Conservation (phyloP, 2,113 vertebrate species). For the Nipponia nippon region DNA sequence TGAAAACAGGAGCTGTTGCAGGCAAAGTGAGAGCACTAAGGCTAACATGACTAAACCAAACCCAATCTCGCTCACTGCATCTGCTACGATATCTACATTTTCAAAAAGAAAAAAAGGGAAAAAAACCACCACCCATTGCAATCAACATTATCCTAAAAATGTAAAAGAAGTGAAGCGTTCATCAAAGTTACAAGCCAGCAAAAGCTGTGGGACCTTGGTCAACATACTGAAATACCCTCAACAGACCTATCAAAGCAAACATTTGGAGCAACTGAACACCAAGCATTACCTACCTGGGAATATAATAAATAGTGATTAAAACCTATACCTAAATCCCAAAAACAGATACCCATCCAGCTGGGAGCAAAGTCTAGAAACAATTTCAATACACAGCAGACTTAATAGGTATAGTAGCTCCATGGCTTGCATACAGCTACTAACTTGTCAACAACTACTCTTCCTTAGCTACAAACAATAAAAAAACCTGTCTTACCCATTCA, state of each 20-base stretch:
- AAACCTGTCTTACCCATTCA: not conserved
- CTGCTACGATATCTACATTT: not conserved
- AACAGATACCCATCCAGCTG: not conserved
- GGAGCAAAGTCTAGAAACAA: not conserved
- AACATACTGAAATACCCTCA: not conserved
- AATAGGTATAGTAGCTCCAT: not conserved
- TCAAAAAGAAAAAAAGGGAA: not conserved
- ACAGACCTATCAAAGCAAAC: not conserved
- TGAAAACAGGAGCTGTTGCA: rapidly evolving
- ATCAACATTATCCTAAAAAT: not conserved
- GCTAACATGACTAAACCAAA: not conserved
- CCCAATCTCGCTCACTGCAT: not conserved
- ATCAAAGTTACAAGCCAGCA: not conserved
- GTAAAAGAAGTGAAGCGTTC: rapidly evolving
- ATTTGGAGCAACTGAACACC: not conserved
- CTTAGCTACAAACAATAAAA: not conserved
- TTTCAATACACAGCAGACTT: not conserved
- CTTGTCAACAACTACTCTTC: not conserved
- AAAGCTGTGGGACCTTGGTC: not conserved
- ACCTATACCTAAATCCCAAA: not conserved
- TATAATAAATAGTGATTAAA: not conserved
- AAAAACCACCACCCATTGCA: too few relatives aligned
- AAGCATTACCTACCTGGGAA: not conserved
- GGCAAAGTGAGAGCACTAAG: not conserved
- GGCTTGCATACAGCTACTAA: not conserved